Percentiles rank a stretch among this genome's conserved stretches.
Evolutionary conservation across 1,140 invertebrate genomes (phyloP).

Genomic region (Drosophila bocki): DNA sequence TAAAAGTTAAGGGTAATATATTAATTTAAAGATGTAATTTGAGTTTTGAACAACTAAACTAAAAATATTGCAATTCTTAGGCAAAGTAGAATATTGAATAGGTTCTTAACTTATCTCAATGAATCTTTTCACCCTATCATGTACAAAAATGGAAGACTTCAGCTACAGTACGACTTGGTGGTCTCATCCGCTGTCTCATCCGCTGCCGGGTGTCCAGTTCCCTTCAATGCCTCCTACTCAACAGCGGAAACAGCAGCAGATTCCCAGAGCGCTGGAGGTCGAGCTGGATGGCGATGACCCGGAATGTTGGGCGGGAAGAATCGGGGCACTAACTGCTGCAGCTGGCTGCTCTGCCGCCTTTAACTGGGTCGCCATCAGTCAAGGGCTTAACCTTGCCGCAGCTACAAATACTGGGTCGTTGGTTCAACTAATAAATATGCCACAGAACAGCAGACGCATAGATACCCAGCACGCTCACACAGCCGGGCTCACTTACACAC

Average conservation of each 20-base stretch:
- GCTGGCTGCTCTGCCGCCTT: constrained; percentile 2
- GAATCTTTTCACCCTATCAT: too few species aligned
- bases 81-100: too few species aligned
- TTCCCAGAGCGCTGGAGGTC: not conserved
- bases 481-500: constrained; percentile 6
- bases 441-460: constrained; percentile 54
- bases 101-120: too few species aligned
- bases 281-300: constrained; percentile 13
- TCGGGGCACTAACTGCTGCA: not conserved
- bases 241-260: not conserved
- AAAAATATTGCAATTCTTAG: too few species aligned
- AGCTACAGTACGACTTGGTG: not conserved
- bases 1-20: too few species aligned
- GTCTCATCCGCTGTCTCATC: not conserved
- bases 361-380: constrained; percentile 62
- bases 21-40: too few species aligned
- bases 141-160: too few species aligned
- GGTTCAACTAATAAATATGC: constrained; percentile 80
- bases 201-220: too few species aligned
- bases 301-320: not conserved
- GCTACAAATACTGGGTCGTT: constrained; percentile 65
- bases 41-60: too few species aligned
- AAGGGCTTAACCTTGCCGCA: constrained; percentile 63
- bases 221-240: not conserved
- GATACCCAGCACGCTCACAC: constrained; percentile 35